Evolutionary conservation across 2,113 vertebrate species (phyloP), one percentile per base, ranked within the genome.

Genomic region (Neolamprologus sp.): DNA sequence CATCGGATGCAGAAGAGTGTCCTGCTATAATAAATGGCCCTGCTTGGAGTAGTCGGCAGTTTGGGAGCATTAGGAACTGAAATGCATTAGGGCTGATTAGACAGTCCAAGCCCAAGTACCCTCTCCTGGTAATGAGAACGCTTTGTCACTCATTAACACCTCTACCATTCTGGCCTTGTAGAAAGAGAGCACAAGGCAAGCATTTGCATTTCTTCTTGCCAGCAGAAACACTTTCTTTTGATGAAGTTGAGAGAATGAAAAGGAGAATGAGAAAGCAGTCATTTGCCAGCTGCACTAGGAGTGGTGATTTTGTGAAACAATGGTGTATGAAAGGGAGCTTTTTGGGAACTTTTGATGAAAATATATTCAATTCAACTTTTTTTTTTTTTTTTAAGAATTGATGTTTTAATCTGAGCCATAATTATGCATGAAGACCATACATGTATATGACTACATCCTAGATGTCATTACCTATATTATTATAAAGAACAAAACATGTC

Each of bases 11-110:
- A 84, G 82, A 82, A 11, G 83, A 89, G 83, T 79, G 90, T 93
- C 90, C 85, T 3, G 33, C 28, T 16, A 5, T 94, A 93, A 95
- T 88, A 84, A 94, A 95, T 87, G 93, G 45, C 85, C 87, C 81
- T 84, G 83, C 91, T 90, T 26, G 58, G 89, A 71, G 87, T 35
- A 80, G 81, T 88, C 86, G 86, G 92, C 92, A 91, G 92, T 95
- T 93, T 90, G 88, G 90, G 92, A 91, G 87, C 93, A 95, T 95
- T 95, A 95, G 87, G 87, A 88, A 88, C 87, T 91, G 87, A 91
- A 95, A 94, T 81, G 87, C 95, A 96, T 96, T 95, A 96, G 82
- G 81, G 92, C 84, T 96, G 95, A 96, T 96, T 96, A 96, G 92
- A 89, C 82, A 65, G 85, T 91, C 87, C 88, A 40, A 82, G 82